Base-by-base conservation (phyloP, 2,888 invertebrate species). In the Coelinius sp. region DNA sequence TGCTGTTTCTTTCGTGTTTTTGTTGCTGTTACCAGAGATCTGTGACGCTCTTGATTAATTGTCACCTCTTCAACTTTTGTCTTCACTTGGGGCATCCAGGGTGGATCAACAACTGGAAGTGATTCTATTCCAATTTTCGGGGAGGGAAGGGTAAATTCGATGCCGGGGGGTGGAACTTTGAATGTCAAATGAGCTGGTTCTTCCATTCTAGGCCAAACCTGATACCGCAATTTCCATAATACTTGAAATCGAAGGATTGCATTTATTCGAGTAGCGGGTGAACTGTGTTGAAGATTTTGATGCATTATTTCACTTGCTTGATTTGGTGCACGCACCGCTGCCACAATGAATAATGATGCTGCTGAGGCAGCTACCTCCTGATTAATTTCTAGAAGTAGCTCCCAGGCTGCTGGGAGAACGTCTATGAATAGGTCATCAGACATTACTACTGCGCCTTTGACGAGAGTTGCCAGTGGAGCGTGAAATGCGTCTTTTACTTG, bases 151-250 rank as follows among this genome's bases (percentile, higher is more conserved):
- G 99, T 99, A 86, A 99, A 99, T 86, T 99, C 99, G 74, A 99
- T 99, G 20, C 97, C 97, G 0, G 99, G 99, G 0, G 99, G 99
- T 0, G 99, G 98, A 1, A 99, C 98, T 90, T 99, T 99, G 88
- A 99, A 99, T 0, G 95, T 94, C 73, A 95, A 89, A 71, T 98
- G 97, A 0, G 99, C 99, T 6, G 96, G 95, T 83, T 99, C 99
- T 88, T 99, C 99, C 98, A 99, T 98, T 72, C 99, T 92, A 0
- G 98, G 97, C 99, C 99, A 99, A 0, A 98, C 97, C 90, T 99
- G 99, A 86, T 97, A 98, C 1, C 99, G 92, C 78, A 97, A 93
- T 84, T 97, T 96, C 99, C 99, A 99, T 77, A 99, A 91, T 0
- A 96, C 94, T 91, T 97, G 95, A 88, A 97, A 98, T 74, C 95